These are phyloP conservation scores for Hylaea fasciaria DNA, from an alignment of 2,888 invertebrate genomes.

Conservation along the genomic window DNA sequence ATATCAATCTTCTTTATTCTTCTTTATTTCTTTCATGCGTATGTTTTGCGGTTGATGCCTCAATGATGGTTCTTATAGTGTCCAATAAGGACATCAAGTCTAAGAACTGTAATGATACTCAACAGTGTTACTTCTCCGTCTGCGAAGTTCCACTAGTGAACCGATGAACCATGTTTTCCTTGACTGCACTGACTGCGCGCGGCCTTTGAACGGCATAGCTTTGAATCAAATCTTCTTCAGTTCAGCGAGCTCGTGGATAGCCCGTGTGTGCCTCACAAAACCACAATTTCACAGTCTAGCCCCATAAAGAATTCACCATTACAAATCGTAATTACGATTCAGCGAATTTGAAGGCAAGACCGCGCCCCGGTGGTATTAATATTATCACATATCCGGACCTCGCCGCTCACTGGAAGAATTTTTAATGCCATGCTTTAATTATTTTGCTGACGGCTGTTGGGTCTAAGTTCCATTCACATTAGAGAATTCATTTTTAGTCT, in stretches of 20 bases:
- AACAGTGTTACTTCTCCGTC: no score
- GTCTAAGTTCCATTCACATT: conserved; percentile 83
- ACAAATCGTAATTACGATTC: conserved; percentile 43
- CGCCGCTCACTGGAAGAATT: conserved; percentile 80
- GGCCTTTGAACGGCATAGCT: no score
- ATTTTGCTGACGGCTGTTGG: conserved; percentile 73
- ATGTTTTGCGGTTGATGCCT: no score
- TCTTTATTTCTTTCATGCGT: no score
- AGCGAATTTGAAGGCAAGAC: conserved; percentile 45
- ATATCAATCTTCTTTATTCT: no score
- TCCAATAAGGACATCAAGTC: no score
- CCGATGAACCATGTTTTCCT: no score
- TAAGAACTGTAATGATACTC: no score
- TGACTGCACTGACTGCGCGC: not conserved
- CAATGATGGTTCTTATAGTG: no score
- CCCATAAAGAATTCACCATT: conserved; percentile 37
- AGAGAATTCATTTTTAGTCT: conserved; percentile 79
- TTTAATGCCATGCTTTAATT: conserved; percentile 84
- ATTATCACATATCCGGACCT: conserved; percentile 82
- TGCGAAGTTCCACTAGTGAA: no score
- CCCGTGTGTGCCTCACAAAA: conserved; percentile 1
- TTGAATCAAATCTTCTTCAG: no score
- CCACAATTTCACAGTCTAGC: conserved; percentile 20
- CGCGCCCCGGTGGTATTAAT: conserved; percentile 73
- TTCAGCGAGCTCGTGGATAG: no score